Conservation (phyloP, 92 coral and sea anemone genomes). For the Palythoa grandiflora region DNA sequence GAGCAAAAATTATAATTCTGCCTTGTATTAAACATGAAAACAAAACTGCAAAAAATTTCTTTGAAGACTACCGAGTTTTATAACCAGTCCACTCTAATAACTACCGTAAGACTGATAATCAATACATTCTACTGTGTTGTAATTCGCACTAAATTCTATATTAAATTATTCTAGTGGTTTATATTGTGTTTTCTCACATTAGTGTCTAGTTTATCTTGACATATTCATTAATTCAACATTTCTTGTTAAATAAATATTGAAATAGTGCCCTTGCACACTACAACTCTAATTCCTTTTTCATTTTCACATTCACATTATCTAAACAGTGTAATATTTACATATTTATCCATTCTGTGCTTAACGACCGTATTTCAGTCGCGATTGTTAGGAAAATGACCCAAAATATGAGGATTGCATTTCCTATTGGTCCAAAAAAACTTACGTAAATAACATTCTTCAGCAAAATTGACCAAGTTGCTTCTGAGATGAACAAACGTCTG, state of each 20-base stretch:
- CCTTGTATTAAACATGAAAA: too few species aligned
- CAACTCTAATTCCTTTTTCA: neutral
- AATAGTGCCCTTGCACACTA: neutral
- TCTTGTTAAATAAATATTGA: slow-evolving; percentile 25
- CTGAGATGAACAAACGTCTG: too few species aligned
- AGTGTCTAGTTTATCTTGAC: neutral
- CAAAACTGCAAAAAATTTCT: too few species aligned
- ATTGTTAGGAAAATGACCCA: neutral
- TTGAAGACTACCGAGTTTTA: too few species aligned
- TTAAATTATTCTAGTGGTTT: neutral
- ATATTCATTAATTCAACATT: slow-evolving; percentile 6
- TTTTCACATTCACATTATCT: neutral
- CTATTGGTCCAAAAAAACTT: neutral
- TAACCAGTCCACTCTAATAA: too few species aligned
- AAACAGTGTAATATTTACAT: slow-evolving; percentile 23
- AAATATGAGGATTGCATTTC: neutral
- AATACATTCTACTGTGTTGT: too few species aligned
- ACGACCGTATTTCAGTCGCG: neutral
- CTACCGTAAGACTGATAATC: too few species aligned
- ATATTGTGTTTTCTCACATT: neutral
- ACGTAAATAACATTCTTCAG: too few species aligned
- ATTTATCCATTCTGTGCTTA: slow-evolving; percentile 2
- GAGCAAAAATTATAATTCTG: too few species aligned
- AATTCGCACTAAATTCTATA: neutral
- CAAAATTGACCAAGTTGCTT: too few species aligned